Evolutionary conservation across 2,113 vertebrate genomes (phyloP).

Genomic region (Piaya cayana): DNA sequence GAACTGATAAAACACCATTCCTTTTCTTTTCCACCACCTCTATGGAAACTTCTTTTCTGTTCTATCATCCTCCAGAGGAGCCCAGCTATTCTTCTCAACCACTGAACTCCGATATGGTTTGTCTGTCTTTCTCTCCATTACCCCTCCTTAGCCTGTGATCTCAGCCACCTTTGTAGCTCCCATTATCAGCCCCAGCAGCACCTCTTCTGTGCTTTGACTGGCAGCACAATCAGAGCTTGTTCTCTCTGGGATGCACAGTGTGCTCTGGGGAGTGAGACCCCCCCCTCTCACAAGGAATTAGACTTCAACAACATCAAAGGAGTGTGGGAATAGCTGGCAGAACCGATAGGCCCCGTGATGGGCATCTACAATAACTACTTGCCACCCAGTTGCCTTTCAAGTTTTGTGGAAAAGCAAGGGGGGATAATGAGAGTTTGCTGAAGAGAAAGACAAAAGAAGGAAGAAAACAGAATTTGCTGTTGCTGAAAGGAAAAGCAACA

Average conservation of each 20-base stretch:
- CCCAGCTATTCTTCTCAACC: constrained; percentile 24
- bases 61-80: neutral
- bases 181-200: constrained; percentile 36
- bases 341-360: neutral
- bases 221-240: constrained; percentile 46
- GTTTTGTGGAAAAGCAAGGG: neutral
- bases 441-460: constrained; percentile 13
- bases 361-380: constrained; percentile 25
- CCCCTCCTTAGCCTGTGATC: constrained; percentile 8
- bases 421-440: constrained; percentile 17
- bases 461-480: neutral
- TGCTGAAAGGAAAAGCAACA: neutral
- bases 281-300: constrained; percentile 14
- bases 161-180: constrained; percentile 39
- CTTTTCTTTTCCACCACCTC: constrained; percentile 29
- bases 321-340: neutral
- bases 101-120: constrained; percentile 7
- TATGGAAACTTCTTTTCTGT: constrained; percentile 48
- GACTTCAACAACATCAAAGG: constrained; percentile 22
- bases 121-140: neutral
- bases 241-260: constrained; percentile 20
- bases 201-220: constrained; percentile 15
- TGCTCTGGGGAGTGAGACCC: neutral
- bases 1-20: neutral
- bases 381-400: constrained; percentile 40